A percentile compares a stretch with the other conserved stretches of the same genome.
phyloP scores from a whole-genome alignment of 2,888 invertebrate genomes.

The Eudasyphora cyanicolor region DNA sequence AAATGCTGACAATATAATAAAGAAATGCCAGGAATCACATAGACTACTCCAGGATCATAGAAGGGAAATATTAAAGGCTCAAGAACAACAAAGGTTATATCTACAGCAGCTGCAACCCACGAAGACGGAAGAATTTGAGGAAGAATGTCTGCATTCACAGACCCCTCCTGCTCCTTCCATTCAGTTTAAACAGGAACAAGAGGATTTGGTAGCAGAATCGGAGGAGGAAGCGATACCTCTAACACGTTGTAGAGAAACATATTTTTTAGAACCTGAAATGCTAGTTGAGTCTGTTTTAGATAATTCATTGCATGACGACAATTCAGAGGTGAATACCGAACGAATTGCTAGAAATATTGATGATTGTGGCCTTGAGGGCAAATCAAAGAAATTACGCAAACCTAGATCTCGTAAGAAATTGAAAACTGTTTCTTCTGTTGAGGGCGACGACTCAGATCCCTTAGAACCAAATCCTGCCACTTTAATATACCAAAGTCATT shows the following conservation, averaged over 20 bases:
- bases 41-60: conserved; percentile 40
- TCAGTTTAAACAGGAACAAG: background rate
- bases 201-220: background rate
- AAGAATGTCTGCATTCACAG: background rate
- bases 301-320: conserved; percentile 14
- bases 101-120: background rate
- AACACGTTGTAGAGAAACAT: no score
- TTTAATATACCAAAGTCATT: conserved; percentile 53
- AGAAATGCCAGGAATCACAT: conserved; percentile 58
- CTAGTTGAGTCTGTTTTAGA: conserved; percentile 57
- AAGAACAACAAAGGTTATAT: background rate
- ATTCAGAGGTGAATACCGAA: background rate
- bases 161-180: no score
- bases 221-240: background rate
- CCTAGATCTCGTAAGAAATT: conserved; percentile 33
- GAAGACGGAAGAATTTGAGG: background rate
- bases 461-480: conserved; percentile 33
- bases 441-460: no score
- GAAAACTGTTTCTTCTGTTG: no score
- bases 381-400: conserved; percentile 24
- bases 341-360: background rate
- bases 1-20: conserved; percentile 54
- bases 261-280: conserved; percentile 58
- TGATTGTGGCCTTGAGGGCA: background rate
- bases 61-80: background rate